Conservation (phyloP, 2,113 vertebrate genomes). For the Cricetomys ansorgei region DNA sequence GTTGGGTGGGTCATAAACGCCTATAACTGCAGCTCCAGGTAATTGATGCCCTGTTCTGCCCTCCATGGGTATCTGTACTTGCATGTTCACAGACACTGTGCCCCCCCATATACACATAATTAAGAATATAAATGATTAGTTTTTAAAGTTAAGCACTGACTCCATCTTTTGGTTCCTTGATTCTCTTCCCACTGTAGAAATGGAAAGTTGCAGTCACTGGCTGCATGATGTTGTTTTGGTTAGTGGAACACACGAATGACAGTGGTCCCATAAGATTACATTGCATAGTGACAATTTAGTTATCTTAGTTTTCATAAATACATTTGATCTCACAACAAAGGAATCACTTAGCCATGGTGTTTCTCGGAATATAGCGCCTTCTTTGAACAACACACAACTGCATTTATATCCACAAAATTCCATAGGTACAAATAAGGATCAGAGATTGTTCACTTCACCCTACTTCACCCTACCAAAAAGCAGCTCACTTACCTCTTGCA, state of each 20-base stretch:
- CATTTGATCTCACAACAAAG: neutral
- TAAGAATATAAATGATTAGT: neutral
- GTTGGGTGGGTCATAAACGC: neutral
- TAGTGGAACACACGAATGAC: neutral
- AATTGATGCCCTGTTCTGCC: neutral
- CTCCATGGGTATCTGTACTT: neutral
- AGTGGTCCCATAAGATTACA: neutral
- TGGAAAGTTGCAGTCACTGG: neutral
- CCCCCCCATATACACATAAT: neutral
- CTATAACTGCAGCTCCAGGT: neutral
- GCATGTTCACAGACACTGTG: neutral
- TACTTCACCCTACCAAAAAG: neutral
- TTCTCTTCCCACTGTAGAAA: neutral
- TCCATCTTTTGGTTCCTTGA: slow-evolving; percentile 6
- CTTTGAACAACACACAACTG: neutral
- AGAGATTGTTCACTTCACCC: neutral
- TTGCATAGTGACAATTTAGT: neutral
- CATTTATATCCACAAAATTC: neutral
- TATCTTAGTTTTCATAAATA: neutral
- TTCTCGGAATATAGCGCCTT: neutral
- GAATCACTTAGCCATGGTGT: neutral
- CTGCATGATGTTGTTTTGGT: neutral
- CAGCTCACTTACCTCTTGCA: neutral
- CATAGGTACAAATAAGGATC: neutral
- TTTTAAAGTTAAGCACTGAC: neutral